These are phyloP conservation scores for Elmis aenea DNA, from an alignment of 2,888 invertebrate genomes.

Conservation along the genomic window DNA sequence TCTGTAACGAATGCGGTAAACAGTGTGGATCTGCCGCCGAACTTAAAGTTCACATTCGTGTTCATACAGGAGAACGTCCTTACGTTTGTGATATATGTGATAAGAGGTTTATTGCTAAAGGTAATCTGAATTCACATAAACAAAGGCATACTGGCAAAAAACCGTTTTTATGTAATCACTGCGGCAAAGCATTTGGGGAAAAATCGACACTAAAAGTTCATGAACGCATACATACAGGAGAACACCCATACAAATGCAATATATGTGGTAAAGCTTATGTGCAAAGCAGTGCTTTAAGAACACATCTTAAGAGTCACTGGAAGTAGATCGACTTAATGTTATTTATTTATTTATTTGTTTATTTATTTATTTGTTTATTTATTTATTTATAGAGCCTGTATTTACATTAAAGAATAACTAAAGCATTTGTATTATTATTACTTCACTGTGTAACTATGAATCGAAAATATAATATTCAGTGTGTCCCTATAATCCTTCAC, in stretches of 20 bases:
- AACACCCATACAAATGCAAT: slow-evolving; percentile 27
- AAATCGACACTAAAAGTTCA: slow-evolving; percentile 28
- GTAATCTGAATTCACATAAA: slow-evolving; percentile 30
- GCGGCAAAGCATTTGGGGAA: slow-evolving; percentile 29
- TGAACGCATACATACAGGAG: slow-evolving; percentile 29
- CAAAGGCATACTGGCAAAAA: slow-evolving; percentile 27
- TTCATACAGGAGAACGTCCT: slow-evolving; percentile 29
- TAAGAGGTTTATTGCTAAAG: slow-evolving; percentile 29
- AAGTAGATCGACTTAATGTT: slow-evolving; percentile 12
- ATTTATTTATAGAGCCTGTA: no score
- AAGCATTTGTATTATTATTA: no score
- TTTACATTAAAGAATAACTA: no score
- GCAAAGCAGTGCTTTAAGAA: slow-evolving; percentile 27
- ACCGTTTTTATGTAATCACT: slow-evolving; percentile 27
- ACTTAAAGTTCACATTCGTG: slow-evolving; percentile 26
- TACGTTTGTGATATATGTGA: slow-evolving; percentile 30
- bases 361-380: no score
- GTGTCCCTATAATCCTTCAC: no score
- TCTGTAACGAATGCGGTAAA: slow-evolving; percentile 28
- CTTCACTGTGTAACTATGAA: no score
- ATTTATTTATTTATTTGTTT: no score
- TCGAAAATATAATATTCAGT: no score
- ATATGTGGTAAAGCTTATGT: slow-evolving; percentile 27
- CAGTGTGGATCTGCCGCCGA: slow-evolving; percentile 29
- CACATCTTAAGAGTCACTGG: slow-evolving; percentile 28